A percentile compares a stretch with the other conserved stretches of the same genome.
phyloP scores from a whole-genome alignment of 2,888 invertebrate genomes.

The Ypsolopha scabrella region DNA sequence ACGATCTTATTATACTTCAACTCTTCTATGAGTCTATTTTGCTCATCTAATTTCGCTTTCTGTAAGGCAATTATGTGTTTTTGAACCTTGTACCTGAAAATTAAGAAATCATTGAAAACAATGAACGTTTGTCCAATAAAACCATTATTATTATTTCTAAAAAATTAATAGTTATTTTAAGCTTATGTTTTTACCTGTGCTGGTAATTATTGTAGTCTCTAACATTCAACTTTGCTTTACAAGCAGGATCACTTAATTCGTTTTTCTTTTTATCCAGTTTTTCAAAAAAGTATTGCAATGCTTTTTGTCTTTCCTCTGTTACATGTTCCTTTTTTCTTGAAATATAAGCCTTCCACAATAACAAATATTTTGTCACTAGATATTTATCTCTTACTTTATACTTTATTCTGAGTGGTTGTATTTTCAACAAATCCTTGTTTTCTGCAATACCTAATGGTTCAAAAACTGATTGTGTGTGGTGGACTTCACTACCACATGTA shows the following conservation, averaged over 20 bases:
- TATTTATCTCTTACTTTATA: slow-evolving; percentile 18
- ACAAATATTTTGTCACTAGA: slow-evolving; percentile 35
- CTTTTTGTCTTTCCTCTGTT: slow-evolving; percentile 33
- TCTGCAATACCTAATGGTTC: slow-evolving; percentile 9
- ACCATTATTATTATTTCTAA: neutral
- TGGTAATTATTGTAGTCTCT: slow-evolving; percentile 52
- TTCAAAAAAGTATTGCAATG: slow-evolving; percentile 45
- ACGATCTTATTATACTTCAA: slow-evolving; percentile 77
- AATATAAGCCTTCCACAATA: slow-evolving; percentile 43
- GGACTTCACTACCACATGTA: neutral
- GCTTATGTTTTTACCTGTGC: slow-evolving; percentile 33
- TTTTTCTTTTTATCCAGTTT: slow-evolving; percentile 46
- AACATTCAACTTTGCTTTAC: slow-evolving; percentile 32
- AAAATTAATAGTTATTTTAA: neutral
- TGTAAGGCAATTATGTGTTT: slow-evolving; percentile 80
- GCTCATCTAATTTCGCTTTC: slow-evolving; percentile 77
- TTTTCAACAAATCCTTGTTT: slow-evolving; percentile 1
- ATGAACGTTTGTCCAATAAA: neutral
- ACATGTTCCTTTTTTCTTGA: slow-evolving; percentile 28
- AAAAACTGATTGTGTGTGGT: neutral
- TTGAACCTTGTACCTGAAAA: slow-evolving; percentile 74
- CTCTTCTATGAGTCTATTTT: slow-evolving; percentile 79
- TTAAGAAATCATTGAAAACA: neutral
- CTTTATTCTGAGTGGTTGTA: neutral
- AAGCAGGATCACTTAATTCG: slow-evolving; percentile 20